Evolutionary conservation across 2,113 vertebrate genomes (phyloP).

Genomic region (Chloebia gouldiae): DNA sequence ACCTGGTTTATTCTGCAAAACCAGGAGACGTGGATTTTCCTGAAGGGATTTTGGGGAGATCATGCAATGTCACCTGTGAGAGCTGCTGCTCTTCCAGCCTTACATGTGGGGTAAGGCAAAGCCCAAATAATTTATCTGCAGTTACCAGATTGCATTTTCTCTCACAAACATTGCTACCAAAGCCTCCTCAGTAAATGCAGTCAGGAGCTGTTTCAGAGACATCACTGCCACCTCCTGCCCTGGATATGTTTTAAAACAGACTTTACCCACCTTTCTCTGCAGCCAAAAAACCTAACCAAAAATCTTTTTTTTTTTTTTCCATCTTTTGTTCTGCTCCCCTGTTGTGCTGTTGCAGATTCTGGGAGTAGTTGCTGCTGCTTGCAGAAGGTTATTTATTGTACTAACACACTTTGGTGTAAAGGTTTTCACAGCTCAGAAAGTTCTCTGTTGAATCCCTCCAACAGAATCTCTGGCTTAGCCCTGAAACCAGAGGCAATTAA

Average conservation of each 20-base stretch:
- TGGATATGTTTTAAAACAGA: background rate
- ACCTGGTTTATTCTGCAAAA: background rate
- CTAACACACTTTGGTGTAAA: background rate
- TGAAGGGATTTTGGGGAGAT: background rate
- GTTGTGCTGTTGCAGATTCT: background rate
- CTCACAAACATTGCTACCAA: background rate
- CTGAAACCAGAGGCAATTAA: background rate
- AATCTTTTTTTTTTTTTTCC: background rate
- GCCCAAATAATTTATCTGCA: background rate
- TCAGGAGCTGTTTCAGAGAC: background rate
- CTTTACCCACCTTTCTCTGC: background rate
- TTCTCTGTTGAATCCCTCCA: background rate
- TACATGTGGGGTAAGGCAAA: background rate
- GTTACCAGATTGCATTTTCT: rapidly evolving
- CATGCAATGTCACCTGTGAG: background rate
- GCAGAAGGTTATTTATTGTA: background rate
- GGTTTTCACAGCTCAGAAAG: background rate
- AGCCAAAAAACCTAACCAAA: background rate
- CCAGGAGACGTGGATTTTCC: background rate
- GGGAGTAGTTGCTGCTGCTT: background rate
- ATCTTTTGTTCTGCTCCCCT: background rate
- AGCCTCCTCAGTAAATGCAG: background rate
- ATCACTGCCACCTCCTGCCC: background rate
- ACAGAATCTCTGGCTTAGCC: background rate
- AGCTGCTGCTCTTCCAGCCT: background rate